A percentile compares a stretch with the other conserved stretches of the same genome.
These are phyloP conservation scores for Allacma fusca DNA, from an alignment of 2,888 invertebrate genomes.

Conservation along the genomic window DNA sequence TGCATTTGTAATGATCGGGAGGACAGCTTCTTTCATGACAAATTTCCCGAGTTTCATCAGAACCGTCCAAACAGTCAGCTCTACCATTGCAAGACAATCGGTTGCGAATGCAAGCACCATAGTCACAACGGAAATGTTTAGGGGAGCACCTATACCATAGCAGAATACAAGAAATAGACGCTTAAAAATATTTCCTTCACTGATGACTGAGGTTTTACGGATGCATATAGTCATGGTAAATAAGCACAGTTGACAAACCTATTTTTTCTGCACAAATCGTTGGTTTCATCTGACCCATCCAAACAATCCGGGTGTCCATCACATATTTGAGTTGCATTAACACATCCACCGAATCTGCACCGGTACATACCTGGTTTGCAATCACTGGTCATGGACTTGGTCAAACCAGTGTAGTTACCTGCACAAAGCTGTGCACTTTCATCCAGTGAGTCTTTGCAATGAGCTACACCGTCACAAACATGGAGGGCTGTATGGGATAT, in stretches of 20 bases:
- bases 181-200: background rate
- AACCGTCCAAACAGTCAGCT: slow-evolving; percentile 54
- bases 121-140: slow-evolving; percentile 57
- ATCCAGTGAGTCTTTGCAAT: slow-evolving; percentile 56
- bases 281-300: slow-evolving; percentile 56
- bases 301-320: slow-evolving; percentile 54
- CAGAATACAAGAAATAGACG: no score
- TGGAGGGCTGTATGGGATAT: slow-evolving; percentile 47
- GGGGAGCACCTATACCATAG: slow-evolving; percentile 56
- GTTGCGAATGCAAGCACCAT: slow-evolving; percentile 52
- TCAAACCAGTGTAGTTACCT: slow-evolving; percentile 53
- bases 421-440: slow-evolving; percentile 54
- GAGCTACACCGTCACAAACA: slow-evolving; percentile 56
- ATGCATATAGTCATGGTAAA: no score
- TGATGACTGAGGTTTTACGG: no score
- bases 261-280: slow-evolving; percentile 56
- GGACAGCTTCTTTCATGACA: slow-evolving; percentile 55
- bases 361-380: slow-evolving; percentile 57
- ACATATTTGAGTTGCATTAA: slow-evolving; percentile 48
- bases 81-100: slow-evolving; percentile 49
- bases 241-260: no score
- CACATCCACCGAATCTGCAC: slow-evolving; percentile 57
- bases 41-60: slow-evolving; percentile 55
- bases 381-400: slow-evolving; percentile 48
- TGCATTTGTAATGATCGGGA: slow-evolving; percentile 55